A percentile compares a stretch with the other conserved stretches of the same genome.
Conservation (phyloP, 2,888 invertebrate genomes). For the Torymus texanus region DNA sequence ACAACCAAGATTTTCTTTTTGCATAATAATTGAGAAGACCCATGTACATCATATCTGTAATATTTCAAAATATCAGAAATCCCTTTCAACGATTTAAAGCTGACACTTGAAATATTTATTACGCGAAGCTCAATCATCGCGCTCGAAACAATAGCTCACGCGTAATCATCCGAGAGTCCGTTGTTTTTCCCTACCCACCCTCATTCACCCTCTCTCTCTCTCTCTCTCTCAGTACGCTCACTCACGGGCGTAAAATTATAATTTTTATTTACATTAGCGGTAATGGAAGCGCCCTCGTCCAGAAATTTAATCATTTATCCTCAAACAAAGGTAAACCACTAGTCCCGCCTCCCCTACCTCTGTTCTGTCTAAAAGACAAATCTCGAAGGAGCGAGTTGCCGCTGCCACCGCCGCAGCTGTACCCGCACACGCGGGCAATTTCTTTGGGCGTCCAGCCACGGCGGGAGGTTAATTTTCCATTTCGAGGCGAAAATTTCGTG, state of each 20-base stretch:
- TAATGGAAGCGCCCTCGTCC: not conserved
- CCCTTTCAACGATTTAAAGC: not conserved
- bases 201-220: no score
- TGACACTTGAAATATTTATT: no score
- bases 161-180: not conserved
- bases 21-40: not conserved
- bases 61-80: not conserved
- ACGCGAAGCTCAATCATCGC: no score
- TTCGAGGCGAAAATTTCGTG: constrained; percentile 64
- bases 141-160: not conserved
- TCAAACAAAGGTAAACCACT: not conserved
- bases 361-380: constrained; percentile 7
- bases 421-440: constrained; percentile 16
- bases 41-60: no score
- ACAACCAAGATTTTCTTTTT: no score
- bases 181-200: no score
- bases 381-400: constrained; percentile 34
- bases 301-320: constrained; percentile 11
- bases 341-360: not conserved
- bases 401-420: not conserved
- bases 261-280: not conserved
- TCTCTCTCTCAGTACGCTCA: not conserved
- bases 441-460: constrained; percentile 46
- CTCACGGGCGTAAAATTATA: not conserved
- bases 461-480: constrained; percentile 65